phyloP scores from a whole-genome alignment of 2,888 invertebrate genomes.

The Octonoba sinensis region DNA sequence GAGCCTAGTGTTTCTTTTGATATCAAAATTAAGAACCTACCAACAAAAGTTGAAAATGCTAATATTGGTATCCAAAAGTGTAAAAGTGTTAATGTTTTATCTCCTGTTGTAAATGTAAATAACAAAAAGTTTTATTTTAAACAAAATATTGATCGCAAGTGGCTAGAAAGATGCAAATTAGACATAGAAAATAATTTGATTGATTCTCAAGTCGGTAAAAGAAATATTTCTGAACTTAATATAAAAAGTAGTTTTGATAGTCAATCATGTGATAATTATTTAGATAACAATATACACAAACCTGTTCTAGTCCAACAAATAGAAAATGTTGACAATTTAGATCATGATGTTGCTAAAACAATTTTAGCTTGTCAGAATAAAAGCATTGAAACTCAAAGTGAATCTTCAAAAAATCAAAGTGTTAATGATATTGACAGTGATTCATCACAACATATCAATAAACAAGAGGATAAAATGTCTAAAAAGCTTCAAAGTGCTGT shows the following conservation, averaged over 20 bases:
- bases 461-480: neutral
- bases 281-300: neutral
- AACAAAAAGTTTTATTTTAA: slow-evolving; percentile 34
- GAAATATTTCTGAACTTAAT: neutral
- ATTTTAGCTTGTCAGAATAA: neutral
- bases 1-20: neutral
- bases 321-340: neutral
- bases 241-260: neutral
- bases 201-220: neutral
- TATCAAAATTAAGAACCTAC: neutral
- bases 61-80: slow-evolving; percentile 1
- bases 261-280: neutral
- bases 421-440: neutral
- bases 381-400: neutral
- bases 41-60: slow-evolving; percentile 1
- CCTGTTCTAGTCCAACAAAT: neutral
- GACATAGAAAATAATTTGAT: neutral
- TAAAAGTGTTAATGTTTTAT: slow-evolving; percentile 29
- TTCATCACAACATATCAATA: neutral
- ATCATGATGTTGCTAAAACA: neutral
- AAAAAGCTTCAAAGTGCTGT: no score
- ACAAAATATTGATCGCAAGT: slow-evolving; percentile 33
- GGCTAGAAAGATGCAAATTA: slow-evolving; percentile 35
- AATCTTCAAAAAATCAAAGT: neutral
- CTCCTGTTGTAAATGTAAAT: slow-evolving; percentile 17